These are phyloP conservation scores for Lymantria dispar DNA, from an alignment of 2,888 invertebrate species.

Conservation along the genomic window DNA sequence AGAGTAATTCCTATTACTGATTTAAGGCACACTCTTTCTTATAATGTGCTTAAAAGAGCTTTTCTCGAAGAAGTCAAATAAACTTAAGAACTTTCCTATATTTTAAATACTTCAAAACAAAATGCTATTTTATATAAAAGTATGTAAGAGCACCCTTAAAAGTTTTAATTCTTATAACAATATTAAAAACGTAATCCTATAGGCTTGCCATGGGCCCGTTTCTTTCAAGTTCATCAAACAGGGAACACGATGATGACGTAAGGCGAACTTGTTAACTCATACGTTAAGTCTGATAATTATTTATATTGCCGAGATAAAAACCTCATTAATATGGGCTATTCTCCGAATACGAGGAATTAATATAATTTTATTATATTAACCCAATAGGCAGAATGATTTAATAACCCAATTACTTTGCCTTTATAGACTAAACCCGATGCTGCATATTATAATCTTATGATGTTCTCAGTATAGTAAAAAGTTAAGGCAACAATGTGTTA, in stretches of 20 bases:
- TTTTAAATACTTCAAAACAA: background rate
- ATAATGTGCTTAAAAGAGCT: no score
- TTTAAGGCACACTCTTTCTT: no score
- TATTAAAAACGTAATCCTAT: constrained; percentile 30
- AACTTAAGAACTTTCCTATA: background rate
- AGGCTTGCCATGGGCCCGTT: constrained; percentile 18
- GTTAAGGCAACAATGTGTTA: no score
- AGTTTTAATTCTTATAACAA: constrained; percentile 11
- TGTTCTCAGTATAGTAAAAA: no score
- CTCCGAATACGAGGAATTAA: background rate
- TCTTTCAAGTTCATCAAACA: constrained; percentile 15
- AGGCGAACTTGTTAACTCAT: constrained; percentile 10
- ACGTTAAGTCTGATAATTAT: constrained; percentile 3
- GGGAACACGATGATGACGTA: constrained; percentile 13
- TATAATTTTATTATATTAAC: no score
- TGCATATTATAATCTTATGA: no score
- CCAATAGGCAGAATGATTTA: no score
- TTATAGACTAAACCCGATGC: no score
- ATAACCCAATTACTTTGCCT: no score
- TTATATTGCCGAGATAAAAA: background rate
- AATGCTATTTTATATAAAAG: background rate
- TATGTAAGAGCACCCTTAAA: constrained; percentile 4
- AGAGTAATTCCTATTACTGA: no score
- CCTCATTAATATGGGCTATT: background rate
- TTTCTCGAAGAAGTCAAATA: background rate